Conservation (phyloP, 64 coral and sea anemone species). For the Exaiptasia diaphana region DNA sequence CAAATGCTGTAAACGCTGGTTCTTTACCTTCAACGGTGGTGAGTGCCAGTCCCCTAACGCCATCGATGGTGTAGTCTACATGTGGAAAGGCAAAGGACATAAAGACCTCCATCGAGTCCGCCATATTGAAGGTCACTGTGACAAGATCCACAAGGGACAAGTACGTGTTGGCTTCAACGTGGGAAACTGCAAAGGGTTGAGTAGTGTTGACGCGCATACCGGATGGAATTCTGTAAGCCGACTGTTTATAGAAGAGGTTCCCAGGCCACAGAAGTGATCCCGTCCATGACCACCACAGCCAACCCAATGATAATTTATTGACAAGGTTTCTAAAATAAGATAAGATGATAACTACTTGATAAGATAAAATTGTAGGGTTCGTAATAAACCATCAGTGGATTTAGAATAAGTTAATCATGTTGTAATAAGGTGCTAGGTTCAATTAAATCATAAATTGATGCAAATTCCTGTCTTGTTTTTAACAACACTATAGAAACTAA, state of each 20-base stretch:
- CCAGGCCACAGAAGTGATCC: not conserved
- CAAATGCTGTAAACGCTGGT: not conserved
- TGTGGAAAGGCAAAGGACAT: too few species aligned
- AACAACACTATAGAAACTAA: too few species aligned
- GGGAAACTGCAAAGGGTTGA: not conserved
- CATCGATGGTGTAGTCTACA: not conserved
- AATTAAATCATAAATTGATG: too few species aligned
- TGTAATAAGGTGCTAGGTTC: too few species aligned
- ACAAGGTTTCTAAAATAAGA: too few species aligned
- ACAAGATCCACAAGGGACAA: not conserved
- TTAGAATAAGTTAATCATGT: too few species aligned
- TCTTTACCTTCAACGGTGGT: not conserved
- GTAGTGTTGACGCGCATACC: not conserved
- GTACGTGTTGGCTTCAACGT: not conserved
- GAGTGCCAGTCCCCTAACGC: not conserved
- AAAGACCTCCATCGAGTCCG: not conserved
- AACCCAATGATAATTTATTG: too few species aligned
- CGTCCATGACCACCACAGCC: too few species aligned
- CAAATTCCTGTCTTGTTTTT: too few species aligned
- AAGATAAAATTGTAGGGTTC: too few species aligned
- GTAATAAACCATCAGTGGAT: too few species aligned
- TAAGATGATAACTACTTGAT: too few species aligned
- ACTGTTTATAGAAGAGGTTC: not conserved
- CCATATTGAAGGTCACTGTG: not conserved
- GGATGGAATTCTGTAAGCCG: slow-evolving; percentile 10